These are phyloP conservation scores for Eupithecia insigniata DNA, from an alignment of 2,888 invertebrate species.

Conservation along the genomic window DNA sequence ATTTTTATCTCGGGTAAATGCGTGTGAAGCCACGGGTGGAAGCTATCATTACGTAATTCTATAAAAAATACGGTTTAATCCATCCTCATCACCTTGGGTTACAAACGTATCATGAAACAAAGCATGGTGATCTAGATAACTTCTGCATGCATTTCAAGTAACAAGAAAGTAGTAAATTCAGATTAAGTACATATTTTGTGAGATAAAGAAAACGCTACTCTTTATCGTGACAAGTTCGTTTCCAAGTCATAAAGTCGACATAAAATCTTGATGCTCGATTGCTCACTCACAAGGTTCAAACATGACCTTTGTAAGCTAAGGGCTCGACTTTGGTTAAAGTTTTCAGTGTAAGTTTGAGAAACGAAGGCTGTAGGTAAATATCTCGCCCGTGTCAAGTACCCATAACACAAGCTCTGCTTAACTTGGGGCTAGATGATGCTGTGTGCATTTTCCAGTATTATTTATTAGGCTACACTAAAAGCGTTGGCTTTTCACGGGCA, in stretches of 20 bases:
- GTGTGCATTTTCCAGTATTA: too few relatives aligned
- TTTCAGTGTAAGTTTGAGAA: background rate
- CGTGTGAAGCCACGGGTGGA: background rate
- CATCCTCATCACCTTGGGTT: background rate
- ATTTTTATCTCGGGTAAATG: background rate
- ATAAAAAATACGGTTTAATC: background rate
- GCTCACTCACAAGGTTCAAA: slow-evolving; percentile 13
- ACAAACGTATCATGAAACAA: background rate
- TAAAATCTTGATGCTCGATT: slow-evolving; percentile 16
- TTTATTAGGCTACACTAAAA: too few relatives aligned
- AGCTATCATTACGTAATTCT: background rate
- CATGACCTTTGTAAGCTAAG: slow-evolving; percentile 9
- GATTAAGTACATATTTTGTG: background rate
- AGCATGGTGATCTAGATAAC: background rate
- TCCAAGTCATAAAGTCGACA: slow-evolving; percentile 13
- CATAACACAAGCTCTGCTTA: background rate
- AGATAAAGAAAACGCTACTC: slow-evolving; percentile 8
- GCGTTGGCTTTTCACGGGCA: too few relatives aligned
- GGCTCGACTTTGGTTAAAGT: background rate
- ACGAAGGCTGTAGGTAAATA: background rate
- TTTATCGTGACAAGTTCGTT: slow-evolving; percentile 11
- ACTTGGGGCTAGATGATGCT: too few relatives aligned
- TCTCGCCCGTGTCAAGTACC: background rate
- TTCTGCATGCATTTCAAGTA: background rate
- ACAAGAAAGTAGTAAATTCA: background rate